Conservation (phyloP, 2,797 vertebrate genomes). For the Chelon auratus region DNA sequence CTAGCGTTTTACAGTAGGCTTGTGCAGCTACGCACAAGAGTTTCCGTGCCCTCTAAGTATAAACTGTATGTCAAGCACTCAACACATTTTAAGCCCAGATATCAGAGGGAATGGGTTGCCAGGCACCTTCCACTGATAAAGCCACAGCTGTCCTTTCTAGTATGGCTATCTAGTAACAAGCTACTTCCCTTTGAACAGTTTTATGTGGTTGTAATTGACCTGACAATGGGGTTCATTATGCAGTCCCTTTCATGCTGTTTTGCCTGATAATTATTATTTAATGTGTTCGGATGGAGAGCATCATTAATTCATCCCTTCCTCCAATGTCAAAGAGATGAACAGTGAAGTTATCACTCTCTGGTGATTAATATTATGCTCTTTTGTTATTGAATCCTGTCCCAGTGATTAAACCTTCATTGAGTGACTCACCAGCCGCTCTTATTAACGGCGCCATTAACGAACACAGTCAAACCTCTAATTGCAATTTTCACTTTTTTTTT, state of each 20-base stretch:
- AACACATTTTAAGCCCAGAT: conserved; percentile 35
- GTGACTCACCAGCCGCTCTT: conserved; percentile 83
- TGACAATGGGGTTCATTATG: conserved; percentile 84
- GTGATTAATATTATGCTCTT: conserved; percentile 85
- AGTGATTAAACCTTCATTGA: conserved; percentile 85
- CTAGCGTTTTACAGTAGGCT: conserved; percentile 37
- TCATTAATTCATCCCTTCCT: conserved; percentile 87
- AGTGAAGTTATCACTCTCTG: conserved; percentile 83
- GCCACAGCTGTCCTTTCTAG: conserved; percentile 68
- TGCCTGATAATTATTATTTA: conserved; percentile 87
- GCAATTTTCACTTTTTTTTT: conserved; percentile 78
- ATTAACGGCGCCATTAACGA: conserved; percentile 85
- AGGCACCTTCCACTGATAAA: conserved; percentile 63
- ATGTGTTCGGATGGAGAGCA: conserved; percentile 83
- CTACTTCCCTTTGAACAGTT: conserved; percentile 79
- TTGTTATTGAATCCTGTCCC: conserved; percentile 88
- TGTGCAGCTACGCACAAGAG: conserved; percentile 33
- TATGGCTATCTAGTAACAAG: conserved; percentile 73
- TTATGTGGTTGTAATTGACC: conserved; percentile 84
- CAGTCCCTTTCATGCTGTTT: conserved; percentile 85
- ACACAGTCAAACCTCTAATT: conserved; percentile 82
- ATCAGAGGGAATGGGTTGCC: conserved; percentile 38
- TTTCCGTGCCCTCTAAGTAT: conserved; percentile 53
- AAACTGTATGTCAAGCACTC: conserved; percentile 43
- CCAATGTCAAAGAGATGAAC: conserved; percentile 88